Conservation (phyloP, 2,113 vertebrate species). For the Python bivittatus region DNA sequence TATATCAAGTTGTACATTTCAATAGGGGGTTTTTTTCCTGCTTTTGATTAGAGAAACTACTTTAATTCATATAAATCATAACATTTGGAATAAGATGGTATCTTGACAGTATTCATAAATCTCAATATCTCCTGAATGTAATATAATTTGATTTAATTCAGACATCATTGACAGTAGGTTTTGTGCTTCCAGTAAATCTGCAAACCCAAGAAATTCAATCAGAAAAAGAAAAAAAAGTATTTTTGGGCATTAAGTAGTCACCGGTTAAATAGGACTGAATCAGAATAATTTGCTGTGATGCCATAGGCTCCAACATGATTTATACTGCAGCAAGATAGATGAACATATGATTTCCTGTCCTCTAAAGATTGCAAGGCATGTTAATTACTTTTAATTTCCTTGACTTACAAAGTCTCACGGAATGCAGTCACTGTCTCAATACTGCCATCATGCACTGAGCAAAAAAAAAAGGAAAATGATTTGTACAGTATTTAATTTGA, state of each 20-base stretch:
- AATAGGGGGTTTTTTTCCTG: background rate
- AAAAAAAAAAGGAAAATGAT: background rate
- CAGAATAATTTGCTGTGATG: background rate
- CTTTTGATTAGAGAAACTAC: background rate
- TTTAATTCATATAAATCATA: background rate
- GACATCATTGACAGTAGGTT: background rate
- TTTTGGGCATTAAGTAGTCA: background rate
- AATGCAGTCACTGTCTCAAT: background rate
- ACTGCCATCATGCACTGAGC: background rate
- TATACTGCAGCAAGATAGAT: background rate
- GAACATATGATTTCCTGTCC: constrained; percentile 1
- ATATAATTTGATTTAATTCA: background rate
- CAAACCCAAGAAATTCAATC: background rate
- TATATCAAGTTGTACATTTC: background rate
- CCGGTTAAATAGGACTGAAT: background rate
- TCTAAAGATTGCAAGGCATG: constrained; percentile 19
- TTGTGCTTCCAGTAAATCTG: background rate
- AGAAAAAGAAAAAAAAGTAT: background rate
- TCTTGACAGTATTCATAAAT: background rate
- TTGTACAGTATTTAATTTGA: background rate
- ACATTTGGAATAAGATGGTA: too few species aligned
- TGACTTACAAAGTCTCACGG: background rate
- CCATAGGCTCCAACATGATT: background rate
- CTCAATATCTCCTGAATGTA: background rate
- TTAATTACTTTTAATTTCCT: constrained; percentile 11